Percentiles rank a stretch among this genome's conserved stretches.
These are phyloP conservation scores for Solea senegalensis DNA, from an alignment of 2,113 vertebrate species.

Conservation along the genomic window DNA sequence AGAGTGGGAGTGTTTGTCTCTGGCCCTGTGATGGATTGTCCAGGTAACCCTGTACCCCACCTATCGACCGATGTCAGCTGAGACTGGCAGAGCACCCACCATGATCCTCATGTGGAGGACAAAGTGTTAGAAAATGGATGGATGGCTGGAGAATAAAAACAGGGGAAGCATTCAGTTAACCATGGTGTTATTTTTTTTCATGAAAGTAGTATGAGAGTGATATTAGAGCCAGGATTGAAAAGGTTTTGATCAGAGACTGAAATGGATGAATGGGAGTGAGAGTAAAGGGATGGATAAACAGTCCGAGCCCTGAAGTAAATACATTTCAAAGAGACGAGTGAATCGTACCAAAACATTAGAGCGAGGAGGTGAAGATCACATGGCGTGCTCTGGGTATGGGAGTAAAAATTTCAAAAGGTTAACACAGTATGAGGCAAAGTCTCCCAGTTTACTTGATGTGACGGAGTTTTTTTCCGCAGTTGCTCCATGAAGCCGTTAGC, in stretches of 20 bases:
- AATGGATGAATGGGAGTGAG: slow-evolving; percentile 52
- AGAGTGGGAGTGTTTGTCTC: too few relatives aligned
- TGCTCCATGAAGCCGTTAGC: background rate
- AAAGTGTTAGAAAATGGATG: too few relatives aligned
- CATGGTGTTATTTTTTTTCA: slow-evolving; percentile 57
- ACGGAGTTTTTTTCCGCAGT: too few relatives aligned
- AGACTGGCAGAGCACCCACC: too few relatives aligned
- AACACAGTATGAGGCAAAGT: background rate
- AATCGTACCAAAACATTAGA: slow-evolving; percentile 41
- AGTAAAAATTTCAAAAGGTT: slow-evolving; percentile 17
- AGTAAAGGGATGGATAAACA: slow-evolving; percentile 62
- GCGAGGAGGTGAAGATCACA: slow-evolving; percentile 25
- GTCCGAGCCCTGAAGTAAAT: slow-evolving; percentile 57
- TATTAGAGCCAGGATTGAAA: slow-evolving; percentile 45
- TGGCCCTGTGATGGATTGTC: too few relatives aligned
- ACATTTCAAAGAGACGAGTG: slow-evolving; percentile 59
- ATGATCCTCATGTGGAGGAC: too few relatives aligned
- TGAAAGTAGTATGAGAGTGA: slow-evolving; percentile 48
- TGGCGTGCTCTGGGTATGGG: slow-evolving; percentile 1
- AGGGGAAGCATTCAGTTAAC: slow-evolving; percentile 34
- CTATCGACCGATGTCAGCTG: too few relatives aligned
- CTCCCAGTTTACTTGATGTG: too few relatives aligned
- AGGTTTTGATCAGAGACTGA: slow-evolving; percentile 61
- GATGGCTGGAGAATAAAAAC: slow-evolving; percentile 35
- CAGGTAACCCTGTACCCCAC: too few relatives aligned